Percentiles rank a stretch among this genome's conserved stretches.
Evolutionary conservation across 2,797 vertebrate species (phyloP).

Genomic region (Manis javanica): DNA sequence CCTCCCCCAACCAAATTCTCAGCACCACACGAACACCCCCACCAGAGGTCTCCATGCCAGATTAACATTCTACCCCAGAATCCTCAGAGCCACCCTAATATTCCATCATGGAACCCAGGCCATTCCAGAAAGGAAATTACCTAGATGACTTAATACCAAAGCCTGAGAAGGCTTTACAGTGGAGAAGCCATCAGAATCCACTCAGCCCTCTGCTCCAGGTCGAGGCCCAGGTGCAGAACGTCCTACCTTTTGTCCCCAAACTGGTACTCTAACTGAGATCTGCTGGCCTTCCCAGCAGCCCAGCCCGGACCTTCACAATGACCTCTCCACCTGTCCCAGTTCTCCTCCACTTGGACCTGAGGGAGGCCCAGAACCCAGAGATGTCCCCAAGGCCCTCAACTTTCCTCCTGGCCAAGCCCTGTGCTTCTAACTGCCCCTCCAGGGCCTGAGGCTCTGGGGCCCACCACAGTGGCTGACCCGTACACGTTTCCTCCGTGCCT

Average conservation of each 20-base stretch:
- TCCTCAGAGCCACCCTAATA: neutral
- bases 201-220: neutral
- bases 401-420: neutral
- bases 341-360: neutral
- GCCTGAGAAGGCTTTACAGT: neutral
- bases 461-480: rapidly evolving
- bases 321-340: neutral
- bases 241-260: neutral
- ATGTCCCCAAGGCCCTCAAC: neutral
- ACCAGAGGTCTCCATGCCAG: neutral
- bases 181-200: neutral
- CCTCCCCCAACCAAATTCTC: neutral
- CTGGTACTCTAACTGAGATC: rapidly evolving
- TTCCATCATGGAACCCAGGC: neutral
- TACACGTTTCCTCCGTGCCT: neutral
- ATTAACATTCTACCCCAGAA: neutral
- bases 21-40: neutral
- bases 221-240: rapidly evolving
- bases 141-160: neutral
- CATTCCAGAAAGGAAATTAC: neutral
- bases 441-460: neutral
- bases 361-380: neutral
- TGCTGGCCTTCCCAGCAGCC: neutral
- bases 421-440: neutral
- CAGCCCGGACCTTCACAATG: neutral